Percentiles rank a stretch among this genome's conserved stretches.
These are phyloP conservation scores for Poecilobothrus nobilitatus DNA, from an alignment of 2,888 invertebrate genomes.

Conservation along the genomic window DNA sequence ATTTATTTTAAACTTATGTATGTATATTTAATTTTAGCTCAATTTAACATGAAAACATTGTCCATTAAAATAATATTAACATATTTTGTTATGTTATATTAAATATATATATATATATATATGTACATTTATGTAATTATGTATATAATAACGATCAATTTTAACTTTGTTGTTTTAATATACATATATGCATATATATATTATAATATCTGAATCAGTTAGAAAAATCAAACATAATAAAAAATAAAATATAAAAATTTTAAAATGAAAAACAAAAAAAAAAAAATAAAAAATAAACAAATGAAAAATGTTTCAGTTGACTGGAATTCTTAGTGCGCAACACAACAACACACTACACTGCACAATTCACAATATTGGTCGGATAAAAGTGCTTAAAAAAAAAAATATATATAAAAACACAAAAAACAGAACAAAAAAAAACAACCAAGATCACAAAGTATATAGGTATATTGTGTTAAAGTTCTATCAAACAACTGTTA, in stretches of 20 bases:
- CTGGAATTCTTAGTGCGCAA: not conserved
- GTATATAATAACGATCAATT: too few relatives aligned
- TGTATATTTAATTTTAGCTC: not conserved
- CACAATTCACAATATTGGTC: not conserved
- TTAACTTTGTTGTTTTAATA: too few relatives aligned
- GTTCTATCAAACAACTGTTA: not conserved
- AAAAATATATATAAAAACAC: not conserved
- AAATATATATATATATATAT: too few relatives aligned
- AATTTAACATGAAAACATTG: not conserved
- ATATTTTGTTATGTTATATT: not conserved
- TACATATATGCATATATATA: too few relatives aligned
- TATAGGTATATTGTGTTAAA: not conserved
- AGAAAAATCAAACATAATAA: too few relatives aligned
- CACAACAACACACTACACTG: not conserved
- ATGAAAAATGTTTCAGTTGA: slow-evolving; percentile 1
- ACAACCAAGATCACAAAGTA: not conserved
- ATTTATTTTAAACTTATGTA: too few relatives aligned
- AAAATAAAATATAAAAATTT: too few relatives aligned
- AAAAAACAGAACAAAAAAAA: not conserved
- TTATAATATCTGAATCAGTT: too few relatives aligned
- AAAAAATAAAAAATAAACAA: not conserved
- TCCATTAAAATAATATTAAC: not conserved
- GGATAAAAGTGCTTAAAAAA: not conserved
- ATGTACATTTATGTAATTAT: too few relatives aligned
- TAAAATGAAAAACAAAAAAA: too few relatives aligned